phyloP scores from a whole-genome alignment of 2,113 vertebrate genomes.

The Pluvianellus socialis region DNA sequence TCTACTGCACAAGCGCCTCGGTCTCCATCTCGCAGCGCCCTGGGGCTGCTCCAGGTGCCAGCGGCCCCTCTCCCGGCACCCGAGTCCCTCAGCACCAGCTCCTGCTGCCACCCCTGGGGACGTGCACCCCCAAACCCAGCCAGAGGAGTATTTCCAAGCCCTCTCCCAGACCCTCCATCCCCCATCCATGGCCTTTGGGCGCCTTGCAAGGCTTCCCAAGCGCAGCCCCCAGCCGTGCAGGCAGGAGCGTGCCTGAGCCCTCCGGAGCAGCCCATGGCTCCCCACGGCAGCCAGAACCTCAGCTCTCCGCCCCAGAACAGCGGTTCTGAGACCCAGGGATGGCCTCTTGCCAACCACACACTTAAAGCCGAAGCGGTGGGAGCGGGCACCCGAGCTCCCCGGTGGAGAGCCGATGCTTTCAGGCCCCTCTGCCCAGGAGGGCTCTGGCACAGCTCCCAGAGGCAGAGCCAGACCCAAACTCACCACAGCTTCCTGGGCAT shows the following conservation, averaged over 20 bases:
- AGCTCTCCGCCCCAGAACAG: neutral
- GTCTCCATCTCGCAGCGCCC: neutral
- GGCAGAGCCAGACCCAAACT: neutral
- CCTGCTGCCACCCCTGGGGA: neutral
- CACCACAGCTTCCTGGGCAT: conserved; percentile 50
- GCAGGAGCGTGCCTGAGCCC: rapidly evolving
- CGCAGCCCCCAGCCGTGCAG: neutral
- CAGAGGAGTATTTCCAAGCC: neutral
- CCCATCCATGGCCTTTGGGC: neutral
- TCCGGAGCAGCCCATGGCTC: neutral
- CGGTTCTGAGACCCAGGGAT: rapidly evolving
- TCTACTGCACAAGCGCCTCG: neutral
- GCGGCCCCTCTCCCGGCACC: neutral
- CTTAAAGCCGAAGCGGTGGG: rapidly evolving
- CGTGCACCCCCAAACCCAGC: neutral
- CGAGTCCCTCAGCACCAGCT: rapidly evolving
- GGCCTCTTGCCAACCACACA: rapidly evolving
- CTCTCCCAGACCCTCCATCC: neutral
- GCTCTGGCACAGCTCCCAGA: neutral
- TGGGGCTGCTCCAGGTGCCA: rapidly evolving
- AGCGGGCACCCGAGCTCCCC: neutral
- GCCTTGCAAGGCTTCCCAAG: neutral
- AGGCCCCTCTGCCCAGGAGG: neutral
- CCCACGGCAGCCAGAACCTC: neutral
- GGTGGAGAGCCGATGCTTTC: rapidly evolving